Evolutionary conservation across 2,888 invertebrate genomes (phyloP).

Genomic region (Euplexia lucipara): DNA sequence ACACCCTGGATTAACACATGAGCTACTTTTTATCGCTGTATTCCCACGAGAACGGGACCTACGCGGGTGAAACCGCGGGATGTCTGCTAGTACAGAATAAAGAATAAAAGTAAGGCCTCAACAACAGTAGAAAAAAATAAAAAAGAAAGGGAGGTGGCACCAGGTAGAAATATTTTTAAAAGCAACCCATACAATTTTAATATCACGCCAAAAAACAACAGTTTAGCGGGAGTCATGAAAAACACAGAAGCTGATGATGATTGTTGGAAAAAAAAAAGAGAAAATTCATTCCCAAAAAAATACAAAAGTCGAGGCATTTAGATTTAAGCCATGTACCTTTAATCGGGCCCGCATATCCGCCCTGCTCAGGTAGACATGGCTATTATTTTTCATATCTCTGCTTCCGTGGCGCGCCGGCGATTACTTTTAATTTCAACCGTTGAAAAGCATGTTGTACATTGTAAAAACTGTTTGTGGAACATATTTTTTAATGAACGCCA

Average conservation of each 20-base stretch:
- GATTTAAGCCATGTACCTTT: conserved; percentile 72
- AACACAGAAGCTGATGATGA: conserved; percentile 35
- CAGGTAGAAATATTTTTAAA: neutral
- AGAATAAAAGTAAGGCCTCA: too few relatives aligned
- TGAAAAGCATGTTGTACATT: conserved; percentile 81
- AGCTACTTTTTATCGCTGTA: too few relatives aligned
- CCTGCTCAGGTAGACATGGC: conserved; percentile 72
- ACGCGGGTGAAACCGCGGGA: too few relatives aligned
- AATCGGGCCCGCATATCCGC: conserved; percentile 78
- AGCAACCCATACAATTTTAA: neutral
- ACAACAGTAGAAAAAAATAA: neutral
- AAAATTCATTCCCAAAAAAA: conserved; percentile 58
- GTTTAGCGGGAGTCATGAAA: conserved; percentile 21
- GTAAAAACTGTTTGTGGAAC: conserved; percentile 79
- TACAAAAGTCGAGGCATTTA: conserved; percentile 66
- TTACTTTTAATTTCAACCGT: conserved; percentile 87
- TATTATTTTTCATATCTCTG: conserved; percentile 86
- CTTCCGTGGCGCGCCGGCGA: conserved; percentile 79
- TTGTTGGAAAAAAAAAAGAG: conserved; percentile 4
- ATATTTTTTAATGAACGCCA: conserved; percentile 80
- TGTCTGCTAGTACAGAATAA: neutral
- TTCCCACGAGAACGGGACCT: too few relatives aligned
- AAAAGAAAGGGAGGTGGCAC: too few relatives aligned
- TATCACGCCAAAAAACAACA: conserved; percentile 17
- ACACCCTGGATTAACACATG: too few relatives aligned